Conservation (phyloP, 2,113 vertebrate genomes). For the Dasypus novemcinctus region DNA sequence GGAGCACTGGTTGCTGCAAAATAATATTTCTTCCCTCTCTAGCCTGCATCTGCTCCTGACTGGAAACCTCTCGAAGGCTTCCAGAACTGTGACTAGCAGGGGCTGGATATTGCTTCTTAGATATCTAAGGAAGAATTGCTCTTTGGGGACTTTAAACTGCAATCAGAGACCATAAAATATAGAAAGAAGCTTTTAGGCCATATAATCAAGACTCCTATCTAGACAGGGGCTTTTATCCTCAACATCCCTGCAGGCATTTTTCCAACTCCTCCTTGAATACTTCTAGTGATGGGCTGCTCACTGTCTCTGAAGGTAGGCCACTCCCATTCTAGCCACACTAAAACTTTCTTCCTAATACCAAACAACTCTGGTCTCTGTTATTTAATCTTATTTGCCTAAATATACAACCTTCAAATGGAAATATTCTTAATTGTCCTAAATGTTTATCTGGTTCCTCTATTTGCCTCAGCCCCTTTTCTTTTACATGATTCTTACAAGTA, state of each 20-base stretch:
- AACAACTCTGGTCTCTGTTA: background rate
- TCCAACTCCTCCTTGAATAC: background rate
- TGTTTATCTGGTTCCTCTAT: background rate
- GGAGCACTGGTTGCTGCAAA: slow-evolving; percentile 60
- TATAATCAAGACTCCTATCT: background rate
- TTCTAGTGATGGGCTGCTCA: background rate
- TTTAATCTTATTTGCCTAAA: background rate
- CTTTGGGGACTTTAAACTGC: background rate
- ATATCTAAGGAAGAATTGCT: background rate
- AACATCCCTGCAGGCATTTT: background rate
- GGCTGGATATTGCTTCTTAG: background rate
- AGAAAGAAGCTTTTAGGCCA: background rate
- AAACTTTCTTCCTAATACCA: background rate
- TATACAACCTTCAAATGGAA: background rate
- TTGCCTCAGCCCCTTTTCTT: background rate
- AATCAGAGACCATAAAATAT: background rate
- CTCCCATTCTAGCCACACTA: background rate
- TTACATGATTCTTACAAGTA: background rate
- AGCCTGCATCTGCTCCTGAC: background rate
- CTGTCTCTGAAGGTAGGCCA: background rate
- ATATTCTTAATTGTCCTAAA: background rate
- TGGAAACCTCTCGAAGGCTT: background rate
- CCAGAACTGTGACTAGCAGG: background rate
- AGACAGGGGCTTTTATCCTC: background rate
- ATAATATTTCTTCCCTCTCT: slow-evolving; percentile 60